Evolutionary conservation across 2,888 invertebrate species (phyloP), one percentile per base, ranked within the genome.

Genomic region (Eudasyphora cyanicolor): DNA sequence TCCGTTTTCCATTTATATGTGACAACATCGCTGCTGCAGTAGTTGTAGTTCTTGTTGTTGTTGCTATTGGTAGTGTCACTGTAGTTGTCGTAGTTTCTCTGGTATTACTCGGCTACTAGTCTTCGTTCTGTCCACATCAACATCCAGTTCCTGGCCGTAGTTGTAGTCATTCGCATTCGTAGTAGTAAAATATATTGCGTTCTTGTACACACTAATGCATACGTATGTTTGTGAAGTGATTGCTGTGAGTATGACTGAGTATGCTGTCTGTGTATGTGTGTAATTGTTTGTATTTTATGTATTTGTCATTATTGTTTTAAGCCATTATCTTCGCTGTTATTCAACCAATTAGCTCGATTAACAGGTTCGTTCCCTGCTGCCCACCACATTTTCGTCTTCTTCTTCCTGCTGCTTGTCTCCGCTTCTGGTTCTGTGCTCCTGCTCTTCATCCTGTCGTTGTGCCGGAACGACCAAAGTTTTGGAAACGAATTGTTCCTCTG

Each of bases 261-360:
- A 38, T 27, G 12, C 14, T 74, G 38, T 67, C 32, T 5, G 19
- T 73, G 71, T 29, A 49, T 29, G 29, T 62, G 6, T 57, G 29
- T 54, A 38, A 17, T 12, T 64, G 7, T 73, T 76, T 35, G 77
- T 71, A 71, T 74, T 76, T 81, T 81, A 29, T 79, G 60, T 75
- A 81, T 73, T 76, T 84, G 70, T 76, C 76, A 81, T 81, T 81
- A 81, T 84, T 84, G 78, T 81, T 79, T 84, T 60, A 84, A 81
- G 82, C 85, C 84, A 80, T 85, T 86, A 86, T 85, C 83, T 77
- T 82, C 67, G 86, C 85, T 86, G 88, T 88, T 89, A 89, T 89
- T 87, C 87, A 87, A 88, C 87, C 89, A 89, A 89, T 90, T 89
- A 90, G 87, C 87, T 85, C 87, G 87, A 89, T 89, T 89, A 89